Base-by-base conservation (phyloP, 2,888 invertebrate species). In the Pteria penguin region DNA sequence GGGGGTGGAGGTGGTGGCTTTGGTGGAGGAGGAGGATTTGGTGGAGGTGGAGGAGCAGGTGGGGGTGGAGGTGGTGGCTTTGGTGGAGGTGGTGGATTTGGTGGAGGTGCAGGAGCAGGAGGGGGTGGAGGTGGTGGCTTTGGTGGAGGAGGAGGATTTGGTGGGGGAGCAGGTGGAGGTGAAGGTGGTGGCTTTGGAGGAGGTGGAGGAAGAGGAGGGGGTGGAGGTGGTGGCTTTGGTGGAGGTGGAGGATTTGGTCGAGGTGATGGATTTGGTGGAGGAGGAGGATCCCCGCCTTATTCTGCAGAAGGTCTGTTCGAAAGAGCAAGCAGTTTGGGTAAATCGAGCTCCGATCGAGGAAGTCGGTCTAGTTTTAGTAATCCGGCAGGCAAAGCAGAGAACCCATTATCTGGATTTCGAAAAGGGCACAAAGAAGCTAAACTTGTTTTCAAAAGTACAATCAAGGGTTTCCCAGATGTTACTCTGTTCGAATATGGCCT, bases 81-180 rank as follows among this genome's bases (percentile, higher is more conserved):
- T 8, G 68, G 31, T 1, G 55, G 26, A 0, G 68, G 52, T 2
- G 68, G 26, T 0, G 54, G 24, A 1, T 52, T 29, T 14, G 67
- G 32, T 4, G 69, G 55, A 29, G 69, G 31, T 0, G 68, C 27
- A 18, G 68, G 29, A 4, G 69, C 18, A 22, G 69, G 31, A 27
- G 69, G 31, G 18, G 58, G 55, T 62, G 62, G 27, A 24, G 62
- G 11, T 62, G 62, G 31, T 62, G 62, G 8, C 24, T 27, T 18
- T 31, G 69, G 32, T 22, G 69, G 58, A 0, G 57, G 27, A 11
- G 45, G 45, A 36, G 45, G 45, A 36, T 5, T 5, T 36, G 45
- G 45, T 36, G 45, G 45, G 5, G 45, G 45, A 5, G 5, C 14
- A 11, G 45, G 45, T 36, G 45, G 8, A 36, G 45, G 45, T 36